Percentiles rank a stretch among this genome's conserved stretches.
Evolutionary conservation across 2,888 invertebrate species (phyloP).

Genomic region (Nemurella pictetii): DNA sequence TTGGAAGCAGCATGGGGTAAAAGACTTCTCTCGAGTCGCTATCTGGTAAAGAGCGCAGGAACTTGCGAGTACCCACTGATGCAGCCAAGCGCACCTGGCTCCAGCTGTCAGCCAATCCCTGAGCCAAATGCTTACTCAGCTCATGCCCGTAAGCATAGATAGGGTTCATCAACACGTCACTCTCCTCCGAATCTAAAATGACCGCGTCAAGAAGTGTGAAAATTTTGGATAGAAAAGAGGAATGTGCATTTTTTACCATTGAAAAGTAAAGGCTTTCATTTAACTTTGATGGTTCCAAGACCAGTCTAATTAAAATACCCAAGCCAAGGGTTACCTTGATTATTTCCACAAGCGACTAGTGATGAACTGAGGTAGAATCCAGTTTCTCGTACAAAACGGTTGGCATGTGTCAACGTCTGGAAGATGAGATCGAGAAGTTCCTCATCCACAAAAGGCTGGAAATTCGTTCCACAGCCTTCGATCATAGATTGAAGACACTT

Average conservation of each 20-base stretch:
- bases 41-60: slow-evolving; percentile 52
- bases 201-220: not conserved
- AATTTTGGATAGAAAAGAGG: not conserved
- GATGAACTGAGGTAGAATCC: slow-evolving; percentile 55
- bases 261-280: not conserved
- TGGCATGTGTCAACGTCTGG: slow-evolving; percentile 54
- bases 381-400: slow-evolving; percentile 59
- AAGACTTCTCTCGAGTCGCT: slow-evolving; percentile 51
- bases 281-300: not conserved
- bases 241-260: not conserved
- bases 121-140: slow-evolving; percentile 52
- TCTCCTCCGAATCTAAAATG: slow-evolving; percentile 43
- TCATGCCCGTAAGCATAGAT: slow-evolving; percentile 53
- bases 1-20: slow-evolving; percentile 54
- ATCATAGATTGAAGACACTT: slow-evolving; percentile 57
- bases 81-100: slow-evolving; percentile 58
- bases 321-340: slow-evolving; percentile 44
- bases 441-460: slow-evolving; percentile 51
- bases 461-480: slow-evolving; percentile 53
- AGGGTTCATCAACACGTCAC: slow-evolving; percentile 48
- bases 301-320: not conserved
- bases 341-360: slow-evolving; percentile 52
- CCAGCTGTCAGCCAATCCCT: slow-evolving; percentile 59
- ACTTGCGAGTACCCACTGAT: slow-evolving; percentile 56
- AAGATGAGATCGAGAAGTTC: slow-evolving; percentile 55